phyloP scores from a whole-genome alignment of 2,888 invertebrate species.

The Augiades crinisus region DNA sequence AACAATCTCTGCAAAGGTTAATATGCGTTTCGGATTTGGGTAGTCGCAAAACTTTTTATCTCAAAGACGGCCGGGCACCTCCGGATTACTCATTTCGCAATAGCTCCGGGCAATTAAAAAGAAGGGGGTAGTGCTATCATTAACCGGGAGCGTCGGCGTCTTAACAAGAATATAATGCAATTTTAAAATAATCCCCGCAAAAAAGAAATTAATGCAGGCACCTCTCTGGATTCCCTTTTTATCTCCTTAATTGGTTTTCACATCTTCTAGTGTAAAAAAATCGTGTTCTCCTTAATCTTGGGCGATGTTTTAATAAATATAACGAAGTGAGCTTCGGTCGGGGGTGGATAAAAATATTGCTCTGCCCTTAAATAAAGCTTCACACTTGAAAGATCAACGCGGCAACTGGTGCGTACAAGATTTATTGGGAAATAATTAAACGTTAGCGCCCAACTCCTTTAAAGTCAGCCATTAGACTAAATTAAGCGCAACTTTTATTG shows the following conservation, averaged over 20 bases:
- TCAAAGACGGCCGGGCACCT: constrained; percentile 64
- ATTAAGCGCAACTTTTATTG: constrained; percentile 36
- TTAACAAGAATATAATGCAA: constrained; percentile 82
- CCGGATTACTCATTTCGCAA: constrained; percentile 78
- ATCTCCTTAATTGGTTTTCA: constrained; percentile 82
- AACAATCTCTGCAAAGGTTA: constrained; percentile 18
- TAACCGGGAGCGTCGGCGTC: constrained; percentile 73
- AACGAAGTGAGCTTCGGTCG: constrained; percentile 70
- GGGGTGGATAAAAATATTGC: constrained; percentile 75
- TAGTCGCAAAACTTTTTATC: constrained; percentile 67
- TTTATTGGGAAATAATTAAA: constrained; percentile 79
- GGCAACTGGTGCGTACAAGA: constrained; percentile 63
- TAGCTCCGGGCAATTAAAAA: constrained; percentile 79
- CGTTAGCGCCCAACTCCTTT: constrained; percentile 48
- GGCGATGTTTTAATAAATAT: constrained; percentile 82
- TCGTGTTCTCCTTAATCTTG: constrained; percentile 81
- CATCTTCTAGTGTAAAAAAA: constrained; percentile 81
- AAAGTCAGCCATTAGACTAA: constrained; percentile 60
- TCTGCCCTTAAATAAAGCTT: constrained; percentile 76
- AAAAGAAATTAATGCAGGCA: constrained; percentile 81
- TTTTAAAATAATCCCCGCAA: constrained; percentile 81
- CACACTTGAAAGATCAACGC: constrained; percentile 78
- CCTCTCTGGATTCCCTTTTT: constrained; percentile 79
- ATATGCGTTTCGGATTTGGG: constrained; percentile 45
- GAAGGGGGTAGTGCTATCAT: constrained; percentile 79